phyloP scores from a whole-genome alignment of 2,888 invertebrate genomes.

The Cerastoderma edule region DNA sequence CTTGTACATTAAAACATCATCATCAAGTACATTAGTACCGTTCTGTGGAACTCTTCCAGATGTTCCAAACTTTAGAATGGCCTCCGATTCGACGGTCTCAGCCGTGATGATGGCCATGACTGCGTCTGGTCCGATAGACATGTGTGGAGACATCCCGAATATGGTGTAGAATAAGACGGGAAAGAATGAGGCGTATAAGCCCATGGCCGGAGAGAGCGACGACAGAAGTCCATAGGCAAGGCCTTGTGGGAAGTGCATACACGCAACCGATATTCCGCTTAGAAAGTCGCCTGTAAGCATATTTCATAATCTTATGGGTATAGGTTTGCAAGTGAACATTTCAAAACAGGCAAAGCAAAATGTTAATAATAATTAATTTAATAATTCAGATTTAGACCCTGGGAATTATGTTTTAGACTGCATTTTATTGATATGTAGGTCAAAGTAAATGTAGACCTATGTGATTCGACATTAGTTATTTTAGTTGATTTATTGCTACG shows the following conservation, averaged over 20 bases:
- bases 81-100: conserved; percentile 62
- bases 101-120: conserved; percentile 76
- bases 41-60: conserved; percentile 1
- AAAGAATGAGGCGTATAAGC: conserved; percentile 76
- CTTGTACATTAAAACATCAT: conserved; percentile 50
- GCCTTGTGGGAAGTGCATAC: conserved; percentile 80
- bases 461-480: no score
- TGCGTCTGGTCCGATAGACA: conserved; percentile 76
- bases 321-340: neutral
- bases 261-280: conserved; percentile 75
- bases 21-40: conserved; percentile 11
- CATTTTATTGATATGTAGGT: no score
- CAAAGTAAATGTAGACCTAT: no score
- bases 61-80: conserved; percentile 11
- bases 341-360: no score
- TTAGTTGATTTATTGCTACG: no score
- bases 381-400: no score
- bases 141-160: conserved; percentile 73
- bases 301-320: neutral
- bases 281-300: conserved; percentile 65
- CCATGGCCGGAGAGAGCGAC: conserved; percentile 70
- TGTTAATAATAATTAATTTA: no score
- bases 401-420: no score
- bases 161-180: conserved; percentile 73
- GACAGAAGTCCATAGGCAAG: conserved; percentile 76